Evolutionary conservation across 2,797 vertebrate genomes (phyloP).

Genomic region (Danio aesculapii): DNA sequence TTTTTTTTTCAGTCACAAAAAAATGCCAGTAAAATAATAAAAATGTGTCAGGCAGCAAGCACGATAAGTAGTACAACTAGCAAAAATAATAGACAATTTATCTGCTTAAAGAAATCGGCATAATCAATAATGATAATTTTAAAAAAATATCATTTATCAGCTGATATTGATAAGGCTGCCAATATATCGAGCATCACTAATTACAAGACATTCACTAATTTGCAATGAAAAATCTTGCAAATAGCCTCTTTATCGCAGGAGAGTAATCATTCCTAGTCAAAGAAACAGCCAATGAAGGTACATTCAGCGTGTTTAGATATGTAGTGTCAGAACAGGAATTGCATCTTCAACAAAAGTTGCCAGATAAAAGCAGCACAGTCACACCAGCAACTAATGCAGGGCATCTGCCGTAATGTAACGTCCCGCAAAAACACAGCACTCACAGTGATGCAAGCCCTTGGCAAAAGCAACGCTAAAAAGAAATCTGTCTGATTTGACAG

Average conservation of each 20-base stretch:
- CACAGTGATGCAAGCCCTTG: conserved; percentile 57
- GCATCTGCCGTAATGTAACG: conserved; percentile 38
- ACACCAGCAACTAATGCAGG: conserved; percentile 3
- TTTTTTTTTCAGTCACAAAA: no score
- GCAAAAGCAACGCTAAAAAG: conserved; percentile 54
- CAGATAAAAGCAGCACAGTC: conserved; percentile 9
- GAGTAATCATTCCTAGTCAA: not conserved
- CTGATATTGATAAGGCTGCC: no score
- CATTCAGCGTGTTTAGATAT: not conserved
- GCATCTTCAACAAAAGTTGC: not conserved
- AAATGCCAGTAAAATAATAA: no score
- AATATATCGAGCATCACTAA: no score
- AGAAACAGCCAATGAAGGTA: not conserved
- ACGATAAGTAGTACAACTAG: no score
- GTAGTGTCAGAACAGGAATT: conserved; percentile 1
- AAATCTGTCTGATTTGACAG: conserved; percentile 65
- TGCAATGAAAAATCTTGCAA: no score
- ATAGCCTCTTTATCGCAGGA: not conserved
- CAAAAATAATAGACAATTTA: no score
- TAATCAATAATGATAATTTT: no score
- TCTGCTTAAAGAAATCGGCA: no score
- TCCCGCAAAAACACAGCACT: conserved; percentile 27
- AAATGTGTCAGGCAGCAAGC: no score
- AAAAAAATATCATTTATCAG: no score
- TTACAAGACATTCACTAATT: no score